phyloP scores from a whole-genome alignment of 1,140 invertebrate species.

The Melitaea cinxia region DNA sequence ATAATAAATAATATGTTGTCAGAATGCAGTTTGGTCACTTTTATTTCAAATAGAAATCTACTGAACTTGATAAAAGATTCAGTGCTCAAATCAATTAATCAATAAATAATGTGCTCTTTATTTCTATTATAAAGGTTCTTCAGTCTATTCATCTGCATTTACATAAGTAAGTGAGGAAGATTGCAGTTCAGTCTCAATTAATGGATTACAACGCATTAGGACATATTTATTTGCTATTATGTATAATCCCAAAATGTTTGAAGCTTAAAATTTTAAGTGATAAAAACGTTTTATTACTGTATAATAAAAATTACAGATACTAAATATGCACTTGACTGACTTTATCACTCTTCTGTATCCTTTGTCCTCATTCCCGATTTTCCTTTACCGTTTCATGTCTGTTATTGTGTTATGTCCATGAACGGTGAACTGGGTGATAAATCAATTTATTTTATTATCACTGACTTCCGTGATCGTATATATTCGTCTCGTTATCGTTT shows the following conservation, averaged over 20 bases:
- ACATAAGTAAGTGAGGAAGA: not conserved
- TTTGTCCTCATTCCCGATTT: constrained; percentile 2
- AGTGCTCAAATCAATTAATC: constrained; percentile 36
- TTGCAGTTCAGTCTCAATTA: not conserved
- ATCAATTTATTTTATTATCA: constrained; percentile 31
- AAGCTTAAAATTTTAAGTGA: not conserved
- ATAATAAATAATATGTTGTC: constrained; percentile 49
- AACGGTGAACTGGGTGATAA: constrained; percentile 23
- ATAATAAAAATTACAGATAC: not conserved
- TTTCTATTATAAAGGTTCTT: constrained; percentile 34
- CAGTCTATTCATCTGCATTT: not conserved
- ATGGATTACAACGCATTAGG: not conserved
- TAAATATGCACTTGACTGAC: not conserved
- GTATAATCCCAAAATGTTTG: not conserved
- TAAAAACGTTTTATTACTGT: not conserved
- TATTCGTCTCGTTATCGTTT: constrained; percentile 22
- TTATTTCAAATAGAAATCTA: not conserved
- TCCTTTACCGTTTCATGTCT: not conserved
- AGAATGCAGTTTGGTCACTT: constrained; percentile 70
- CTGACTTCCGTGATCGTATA: constrained; percentile 8
- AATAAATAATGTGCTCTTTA: constrained; percentile 31
- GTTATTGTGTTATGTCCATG: constrained; percentile 12
- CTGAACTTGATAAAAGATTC: constrained; percentile 12
- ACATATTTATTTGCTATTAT: not conserved
- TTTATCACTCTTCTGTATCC: not conserved